Evolutionary conservation across 2,888 invertebrate species (phyloP).

Genomic region (Eustalomyia histrio): DNA sequence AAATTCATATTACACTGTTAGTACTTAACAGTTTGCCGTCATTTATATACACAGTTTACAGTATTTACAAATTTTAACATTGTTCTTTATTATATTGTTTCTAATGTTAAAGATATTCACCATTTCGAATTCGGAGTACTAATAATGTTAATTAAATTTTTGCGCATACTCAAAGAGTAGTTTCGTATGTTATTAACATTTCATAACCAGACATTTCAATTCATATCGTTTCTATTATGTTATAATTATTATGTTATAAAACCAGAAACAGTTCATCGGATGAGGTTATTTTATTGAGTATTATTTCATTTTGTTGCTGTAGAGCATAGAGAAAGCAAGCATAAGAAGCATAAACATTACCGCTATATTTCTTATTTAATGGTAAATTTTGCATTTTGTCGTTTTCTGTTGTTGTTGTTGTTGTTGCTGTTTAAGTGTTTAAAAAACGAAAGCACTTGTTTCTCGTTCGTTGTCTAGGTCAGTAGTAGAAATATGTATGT

Average conservation of each 20-base stretch:
- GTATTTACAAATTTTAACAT: background rate
- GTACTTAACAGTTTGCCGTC: background rate
- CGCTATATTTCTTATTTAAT: conserved; percentile 49
- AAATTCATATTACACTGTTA: conserved; percentile 25
- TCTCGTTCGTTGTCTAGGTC: conserved; percentile 72
- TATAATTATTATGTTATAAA: background rate
- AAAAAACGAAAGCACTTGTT: conserved; percentile 63
- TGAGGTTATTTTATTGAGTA: conserved; percentile 25
- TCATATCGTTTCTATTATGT: conserved; percentile 20
- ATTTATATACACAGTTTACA: conserved; percentile 25
- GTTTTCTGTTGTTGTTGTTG: conserved; percentile 30
- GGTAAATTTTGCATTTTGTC: conserved; percentile 56
- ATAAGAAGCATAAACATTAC: conserved; percentile 42
- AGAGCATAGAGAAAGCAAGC: conserved; percentile 45
- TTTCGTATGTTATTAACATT: background rate
- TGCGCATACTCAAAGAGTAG: conserved; percentile 18
- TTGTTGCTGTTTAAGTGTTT: conserved; percentile 33
- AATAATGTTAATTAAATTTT: conserved; percentile 32
- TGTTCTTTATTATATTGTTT: background rate
- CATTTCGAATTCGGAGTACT: conserved; percentile 67
- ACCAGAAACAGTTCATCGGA: conserved; percentile 37
- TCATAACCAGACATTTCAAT: no score
- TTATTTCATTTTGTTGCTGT: conserved; percentile 59
- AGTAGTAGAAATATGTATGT: conserved; percentile 70
- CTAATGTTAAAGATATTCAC: conserved; percentile 55